Evolutionary conservation across 2,797 vertebrate species (phyloP).

Genomic region (Prionace glauca): DNA sequence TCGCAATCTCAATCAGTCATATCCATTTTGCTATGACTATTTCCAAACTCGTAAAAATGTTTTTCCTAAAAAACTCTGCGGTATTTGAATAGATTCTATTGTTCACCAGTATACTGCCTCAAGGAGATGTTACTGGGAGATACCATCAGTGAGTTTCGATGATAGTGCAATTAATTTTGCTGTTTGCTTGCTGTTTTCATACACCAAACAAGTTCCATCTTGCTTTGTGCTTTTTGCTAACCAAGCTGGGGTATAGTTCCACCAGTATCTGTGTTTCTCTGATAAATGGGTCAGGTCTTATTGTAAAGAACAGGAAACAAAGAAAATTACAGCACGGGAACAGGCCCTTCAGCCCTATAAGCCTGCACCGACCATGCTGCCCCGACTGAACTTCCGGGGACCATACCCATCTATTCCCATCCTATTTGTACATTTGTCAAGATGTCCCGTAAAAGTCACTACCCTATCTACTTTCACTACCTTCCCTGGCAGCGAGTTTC

Average conservation of each 20-base stretch:
- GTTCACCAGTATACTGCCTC: neutral
- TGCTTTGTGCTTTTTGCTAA: neutral
- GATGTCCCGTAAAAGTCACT: too few species aligned
- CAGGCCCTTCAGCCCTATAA: too few species aligned
- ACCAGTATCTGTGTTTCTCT: neutral
- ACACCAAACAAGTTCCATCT: neutral
- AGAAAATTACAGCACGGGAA: too few species aligned
- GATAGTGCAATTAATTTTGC: neutral
- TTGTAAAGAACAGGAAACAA: too few species aligned
- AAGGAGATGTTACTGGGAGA: neutral
- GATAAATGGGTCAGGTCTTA: neutral
- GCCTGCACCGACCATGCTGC: too few species aligned
- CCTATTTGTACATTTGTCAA: too few species aligned
- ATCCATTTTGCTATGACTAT: neutral
- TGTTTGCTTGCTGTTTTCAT: neutral
- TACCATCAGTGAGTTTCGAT: neutral
- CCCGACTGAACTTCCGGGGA: too few species aligned
- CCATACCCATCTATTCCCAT: too few species aligned
- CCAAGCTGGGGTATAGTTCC: neutral
- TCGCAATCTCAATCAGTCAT: neutral
- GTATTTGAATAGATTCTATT: neutral
- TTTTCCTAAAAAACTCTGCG: neutral
- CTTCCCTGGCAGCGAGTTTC: too few species aligned
- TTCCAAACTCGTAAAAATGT: neutral
- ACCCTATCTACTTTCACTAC: too few species aligned